Percentiles rank a stretch among this genome's conserved stretches.
phyloP scores from a whole-genome alignment of 2,113 vertebrate genomes.

The Maccullochella peelii region DNA sequence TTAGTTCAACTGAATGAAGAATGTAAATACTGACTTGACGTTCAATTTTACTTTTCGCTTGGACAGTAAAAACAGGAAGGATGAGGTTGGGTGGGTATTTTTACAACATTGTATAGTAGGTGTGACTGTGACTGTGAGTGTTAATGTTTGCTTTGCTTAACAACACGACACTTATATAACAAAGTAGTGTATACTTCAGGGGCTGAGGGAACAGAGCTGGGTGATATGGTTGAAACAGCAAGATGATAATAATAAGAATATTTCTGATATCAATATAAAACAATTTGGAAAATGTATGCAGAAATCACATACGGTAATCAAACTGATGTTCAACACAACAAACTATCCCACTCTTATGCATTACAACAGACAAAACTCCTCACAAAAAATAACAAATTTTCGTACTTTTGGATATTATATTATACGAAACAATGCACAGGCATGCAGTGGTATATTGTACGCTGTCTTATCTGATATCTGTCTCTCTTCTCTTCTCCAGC shows the following conservation, averaged over 20 bases:
- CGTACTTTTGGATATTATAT: background rate
- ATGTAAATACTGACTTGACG: background rate
- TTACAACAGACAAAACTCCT: background rate
- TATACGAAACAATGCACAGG: background rate
- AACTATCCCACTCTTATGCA: background rate
- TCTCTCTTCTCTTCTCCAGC: background rate
- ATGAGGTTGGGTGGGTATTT: background rate
- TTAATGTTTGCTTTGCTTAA: background rate
- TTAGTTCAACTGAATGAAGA: background rate
- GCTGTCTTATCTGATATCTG: constrained; percentile 31
- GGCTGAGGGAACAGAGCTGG: background rate
- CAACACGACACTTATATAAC: background rate
- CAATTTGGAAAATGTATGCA: background rate
- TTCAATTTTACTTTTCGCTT: background rate
- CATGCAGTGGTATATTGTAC: background rate
- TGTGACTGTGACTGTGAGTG: background rate
- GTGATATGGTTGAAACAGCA: background rate
- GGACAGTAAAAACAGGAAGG: constrained; percentile 7
- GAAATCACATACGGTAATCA: background rate
- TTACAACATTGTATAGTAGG: background rate
- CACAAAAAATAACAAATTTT: background rate
- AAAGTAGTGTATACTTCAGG: background rate
- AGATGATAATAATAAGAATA: background rate
- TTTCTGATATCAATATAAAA: background rate
- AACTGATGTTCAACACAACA: background rate